Conservation (phyloP, 2,797 vertebrate species). For the Apogon hyalosoma region DNA sequence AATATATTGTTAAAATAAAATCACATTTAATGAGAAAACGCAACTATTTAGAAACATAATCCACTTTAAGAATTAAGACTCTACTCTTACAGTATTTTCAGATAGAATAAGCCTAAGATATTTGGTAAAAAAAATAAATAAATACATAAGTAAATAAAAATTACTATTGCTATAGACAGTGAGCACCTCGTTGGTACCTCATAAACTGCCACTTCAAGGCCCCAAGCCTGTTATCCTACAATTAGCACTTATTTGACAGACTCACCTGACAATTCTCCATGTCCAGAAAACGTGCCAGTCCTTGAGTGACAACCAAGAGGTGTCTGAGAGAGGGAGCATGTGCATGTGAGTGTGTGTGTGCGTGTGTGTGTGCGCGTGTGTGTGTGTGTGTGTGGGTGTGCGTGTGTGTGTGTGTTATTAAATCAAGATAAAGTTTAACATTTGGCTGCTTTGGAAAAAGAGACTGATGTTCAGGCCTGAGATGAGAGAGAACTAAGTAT, state of each 20-base stretch:
- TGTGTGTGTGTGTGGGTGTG: neutral
- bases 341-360: constrained; percentile 13
- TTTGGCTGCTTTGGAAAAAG: constrained; percentile 1
- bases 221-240: constrained; percentile 17
- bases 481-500: constrained; percentile 57
- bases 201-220: constrained; percentile 75
- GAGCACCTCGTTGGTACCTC: constrained; percentile 80
- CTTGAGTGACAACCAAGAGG: constrained; percentile 55
- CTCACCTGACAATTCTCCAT: constrained; percentile 67
- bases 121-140: neutral
- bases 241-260: constrained; percentile 59
- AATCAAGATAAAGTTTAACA: neutral
- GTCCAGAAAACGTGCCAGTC: constrained; percentile 69
- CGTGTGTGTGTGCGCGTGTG: neutral
- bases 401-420: no score
- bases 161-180: constrained; percentile 82
- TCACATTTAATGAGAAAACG: neutral
- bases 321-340: constrained; percentile 14
- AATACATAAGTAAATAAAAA: constrained; percentile 80
- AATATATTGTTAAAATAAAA: neutral
- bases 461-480: neutral
- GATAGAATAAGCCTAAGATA: no score
- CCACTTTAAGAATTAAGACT: no score
- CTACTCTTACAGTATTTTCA: no score
- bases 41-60: neutral